Evolutionary conservation across 2,888 invertebrate genomes (phyloP), one percentile per base, ranked within the genome.

Genomic region (Andrena bucephala): DNA sequence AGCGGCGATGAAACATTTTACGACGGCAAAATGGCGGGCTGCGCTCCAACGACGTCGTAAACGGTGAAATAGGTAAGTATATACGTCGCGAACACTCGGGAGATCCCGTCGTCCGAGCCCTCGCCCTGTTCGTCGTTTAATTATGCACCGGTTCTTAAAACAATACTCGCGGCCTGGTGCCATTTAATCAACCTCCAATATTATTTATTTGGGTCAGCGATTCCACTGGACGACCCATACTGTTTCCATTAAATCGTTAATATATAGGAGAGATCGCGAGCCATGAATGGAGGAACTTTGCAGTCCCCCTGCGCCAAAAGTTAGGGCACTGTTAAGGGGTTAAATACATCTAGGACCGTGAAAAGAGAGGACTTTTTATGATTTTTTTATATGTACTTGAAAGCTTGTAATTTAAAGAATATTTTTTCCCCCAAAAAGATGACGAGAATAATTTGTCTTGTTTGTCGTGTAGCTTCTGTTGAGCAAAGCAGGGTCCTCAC

Each of bases 141-240:
- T 75, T 24, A 31, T n/a, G 24, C 31, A 24, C 1, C 7, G 33
- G 24, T 36, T 33, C 13, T 36, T 31, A 10, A 67, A n/a, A 60
- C 27, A 7, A 10, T 65, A 48, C n/a, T 2, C 24, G n/a, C 8
- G 6, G 13, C 42, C 42, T 16, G 6, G 27, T 6, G 3, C 16
- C 29, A 13, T 54, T 72, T 65, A 63, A 63, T 76, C 29, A 63
- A 31, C 27, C 10, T 27, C 33, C 7, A 1, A n/a, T 31, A 50
- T 29, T 20, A 50, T 36, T 24, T 65, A 71, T 77, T 57, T 59
- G 29, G 54, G 67, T 69, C 62, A 42, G 2, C 29, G 24, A 20
- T 31, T 33, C 33, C 36, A 1, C 27, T n/a, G 24, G 27, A 27
- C 33, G 29, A 20, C 29, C 36, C 20, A 42, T 16, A 48, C 20